Evolutionary conservation across 2,888 invertebrate genomes (phyloP).

Genomic region (Aphidoletes aphidimyza): DNA sequence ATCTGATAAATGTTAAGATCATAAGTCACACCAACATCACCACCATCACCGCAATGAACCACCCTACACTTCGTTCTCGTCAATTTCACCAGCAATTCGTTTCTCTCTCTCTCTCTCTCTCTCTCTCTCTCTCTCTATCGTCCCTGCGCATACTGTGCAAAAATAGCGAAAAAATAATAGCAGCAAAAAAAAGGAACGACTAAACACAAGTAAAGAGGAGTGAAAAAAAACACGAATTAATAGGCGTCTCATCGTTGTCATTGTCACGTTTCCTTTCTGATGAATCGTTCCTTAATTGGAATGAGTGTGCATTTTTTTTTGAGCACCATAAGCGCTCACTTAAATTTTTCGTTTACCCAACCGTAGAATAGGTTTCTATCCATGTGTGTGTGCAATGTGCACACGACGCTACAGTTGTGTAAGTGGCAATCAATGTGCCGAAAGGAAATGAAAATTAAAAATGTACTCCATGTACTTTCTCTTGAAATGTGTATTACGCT

Average conservation of each 20-base stretch:
- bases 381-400: no score
- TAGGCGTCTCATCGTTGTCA: neutral
- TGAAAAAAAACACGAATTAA: conserved; percentile 11
- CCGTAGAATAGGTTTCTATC: neutral
- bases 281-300: neutral
- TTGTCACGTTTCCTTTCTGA: neutral
- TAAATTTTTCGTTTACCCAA: neutral
- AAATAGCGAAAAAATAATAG: neutral
- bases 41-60: no score
- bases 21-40: neutral
- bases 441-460: conserved; percentile 2
- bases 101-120: no score
- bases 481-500: neutral
- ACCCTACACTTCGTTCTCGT: neutral
- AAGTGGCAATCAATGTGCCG: neutral
- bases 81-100: neutral
- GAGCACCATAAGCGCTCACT: neutral
- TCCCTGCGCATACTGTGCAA: neutral
- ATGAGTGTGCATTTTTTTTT: conserved; percentile 22
- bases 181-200: neutral
- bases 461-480: neutral
- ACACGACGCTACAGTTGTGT: neutral
- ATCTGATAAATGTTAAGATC: neutral
- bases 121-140: no score
- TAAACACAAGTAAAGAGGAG: no score